These are phyloP conservation scores for Rhodophaea formosa DNA, from an alignment of 2,888 invertebrate genomes.

Conservation along the genomic window DNA sequence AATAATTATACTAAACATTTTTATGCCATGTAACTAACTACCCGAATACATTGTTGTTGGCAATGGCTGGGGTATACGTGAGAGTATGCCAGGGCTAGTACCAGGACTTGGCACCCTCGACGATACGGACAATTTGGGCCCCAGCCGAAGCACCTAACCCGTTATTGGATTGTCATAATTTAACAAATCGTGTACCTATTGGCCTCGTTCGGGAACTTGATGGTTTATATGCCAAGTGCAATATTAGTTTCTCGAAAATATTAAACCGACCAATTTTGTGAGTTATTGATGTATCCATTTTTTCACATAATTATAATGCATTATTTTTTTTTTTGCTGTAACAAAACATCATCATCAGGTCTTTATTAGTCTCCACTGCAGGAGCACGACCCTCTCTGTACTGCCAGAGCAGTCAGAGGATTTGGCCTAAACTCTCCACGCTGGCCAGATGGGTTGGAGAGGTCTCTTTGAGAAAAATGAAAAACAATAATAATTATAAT, in stretches of 20 bases:
- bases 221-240: conserved; percentile 46
- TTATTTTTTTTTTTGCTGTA: no score
- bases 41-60: conserved; percentile 13
- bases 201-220: conserved; percentile 52
- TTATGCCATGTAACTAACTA: no score
- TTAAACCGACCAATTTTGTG: neutral
- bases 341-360: no score
- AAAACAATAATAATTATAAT: no score
- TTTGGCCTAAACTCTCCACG: no score
- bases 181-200: conserved; percentile 62
- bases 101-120: conserved; percentile 65
- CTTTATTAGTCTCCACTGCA: no score
- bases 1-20: no score
- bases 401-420: no score
- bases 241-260: conserved; percentile 36
- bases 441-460: no score
- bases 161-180: conserved; percentile 79
- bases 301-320: no score
- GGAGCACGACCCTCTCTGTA: no score
- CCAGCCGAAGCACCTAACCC: conserved; percentile 66
- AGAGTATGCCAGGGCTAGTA: conserved; percentile 41
- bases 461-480: no score
- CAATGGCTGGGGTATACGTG: conserved; percentile 19
- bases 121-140: conserved; percentile 71
- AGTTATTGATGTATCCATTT: neutral